These are phyloP conservation scores for Labeo rohita DNA, from an alignment of 2,113 vertebrate genomes.

Conservation along the genomic window DNA sequence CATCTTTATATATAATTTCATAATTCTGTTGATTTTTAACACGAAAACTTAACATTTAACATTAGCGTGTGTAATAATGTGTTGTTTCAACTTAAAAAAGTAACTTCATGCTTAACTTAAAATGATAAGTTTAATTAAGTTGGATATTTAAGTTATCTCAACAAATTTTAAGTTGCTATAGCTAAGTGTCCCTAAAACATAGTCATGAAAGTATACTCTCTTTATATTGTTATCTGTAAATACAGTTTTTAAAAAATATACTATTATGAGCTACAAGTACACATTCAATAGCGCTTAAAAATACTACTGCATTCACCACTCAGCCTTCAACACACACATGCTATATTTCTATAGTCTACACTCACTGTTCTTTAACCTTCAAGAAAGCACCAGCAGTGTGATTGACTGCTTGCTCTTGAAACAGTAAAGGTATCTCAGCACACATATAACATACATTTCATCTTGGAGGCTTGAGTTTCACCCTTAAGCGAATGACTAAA, in stretches of 20 bases:
- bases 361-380: conserved; percentile 22
- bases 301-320: background rate
- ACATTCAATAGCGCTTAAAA: background rate
- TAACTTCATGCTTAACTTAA: no score
- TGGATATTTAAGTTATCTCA: no score
- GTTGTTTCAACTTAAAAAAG: no score
- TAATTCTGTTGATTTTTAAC: no score
- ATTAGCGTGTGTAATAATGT: no score
- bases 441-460: background rate
- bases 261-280: background rate
- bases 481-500: background rate
- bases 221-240: background rate
- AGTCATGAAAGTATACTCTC: background rate
- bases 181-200: no score
- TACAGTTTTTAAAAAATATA: background rate
- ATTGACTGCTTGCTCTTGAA: conserved; percentile 31
- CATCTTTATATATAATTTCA: no score
- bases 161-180: no score
- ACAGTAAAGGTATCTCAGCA: background rate
- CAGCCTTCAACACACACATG: conserved; percentile 4
- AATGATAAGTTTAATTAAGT: no score
- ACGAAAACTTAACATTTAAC: no score
- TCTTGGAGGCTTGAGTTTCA: background rate
- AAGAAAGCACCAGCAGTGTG: conserved; percentile 8
- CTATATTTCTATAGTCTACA: background rate